These are phyloP conservation scores for Deroplatys truncata DNA, from an alignment of 2,888 invertebrate species.

Conservation along the genomic window DNA sequence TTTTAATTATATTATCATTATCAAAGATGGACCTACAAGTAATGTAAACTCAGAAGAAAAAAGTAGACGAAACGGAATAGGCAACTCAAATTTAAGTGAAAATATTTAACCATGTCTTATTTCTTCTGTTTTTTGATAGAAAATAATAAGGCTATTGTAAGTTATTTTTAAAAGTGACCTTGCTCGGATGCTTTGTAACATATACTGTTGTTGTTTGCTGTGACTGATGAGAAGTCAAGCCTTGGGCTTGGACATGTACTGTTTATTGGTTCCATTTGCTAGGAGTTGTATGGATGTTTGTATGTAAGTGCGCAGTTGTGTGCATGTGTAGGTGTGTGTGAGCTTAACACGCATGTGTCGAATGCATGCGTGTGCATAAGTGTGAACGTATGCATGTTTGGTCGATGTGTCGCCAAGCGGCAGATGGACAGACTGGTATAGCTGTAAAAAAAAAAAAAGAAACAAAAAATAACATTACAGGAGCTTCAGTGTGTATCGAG, in stretches of 20 bases:
- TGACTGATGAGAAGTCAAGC: not conserved
- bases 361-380: not conserved
- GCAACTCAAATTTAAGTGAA: conserved; percentile 13
- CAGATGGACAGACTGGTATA: conserved; percentile 9
- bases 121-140: conserved; percentile 19
- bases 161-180: conserved; percentile 60
- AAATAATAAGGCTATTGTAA: conserved; percentile 38
- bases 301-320: not conserved
- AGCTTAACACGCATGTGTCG: not conserved
- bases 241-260: conserved; percentile 2
- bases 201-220: conserved; percentile 22
- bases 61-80: conserved; percentile 13
- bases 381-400: not conserved
- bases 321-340: not conserved
- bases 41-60: not conserved
- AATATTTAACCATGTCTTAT: conserved; percentile 13
- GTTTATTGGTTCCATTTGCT: conserved; percentile 13
- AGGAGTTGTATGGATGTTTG: not conserved
- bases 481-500: conserved; percentile 28
- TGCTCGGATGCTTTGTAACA: conserved; percentile 43
- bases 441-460: not conserved
- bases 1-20: conserved; percentile 7
- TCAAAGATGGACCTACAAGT: not conserved
- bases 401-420: conserved; percentile 21
- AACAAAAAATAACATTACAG: not conserved